A percentile compares a stretch with the other conserved stretches of the same genome.
phyloP scores from a whole-genome alignment of 2,113 vertebrate genomes.

The Grammomys surdaster region DNA sequence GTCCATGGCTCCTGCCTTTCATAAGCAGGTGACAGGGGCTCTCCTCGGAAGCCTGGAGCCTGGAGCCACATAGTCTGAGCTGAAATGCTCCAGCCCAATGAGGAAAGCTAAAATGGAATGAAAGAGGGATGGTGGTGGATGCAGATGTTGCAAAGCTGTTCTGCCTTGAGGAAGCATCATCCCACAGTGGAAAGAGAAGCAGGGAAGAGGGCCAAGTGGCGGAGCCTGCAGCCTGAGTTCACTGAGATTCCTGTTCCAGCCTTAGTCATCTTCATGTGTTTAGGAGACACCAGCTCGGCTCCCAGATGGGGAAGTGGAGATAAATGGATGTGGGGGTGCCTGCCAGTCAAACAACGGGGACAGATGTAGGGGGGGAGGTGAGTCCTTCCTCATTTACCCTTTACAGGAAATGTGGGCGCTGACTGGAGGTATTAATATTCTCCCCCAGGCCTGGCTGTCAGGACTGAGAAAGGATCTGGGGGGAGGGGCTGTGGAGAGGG shows the following conservation, averaged over 20 bases:
- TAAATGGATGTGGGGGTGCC: slow-evolving; percentile 40
- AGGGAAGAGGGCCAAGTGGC: slow-evolving; percentile 55
- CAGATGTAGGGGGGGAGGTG: slow-evolving; percentile 56
- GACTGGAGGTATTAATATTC: background rate
- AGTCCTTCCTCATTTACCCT: background rate
- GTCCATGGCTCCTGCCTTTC: too few species aligned
- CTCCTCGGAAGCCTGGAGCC: background rate
- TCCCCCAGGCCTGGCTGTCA: background rate
- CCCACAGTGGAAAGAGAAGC: background rate
- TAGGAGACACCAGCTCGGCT: slow-evolving; percentile 56
- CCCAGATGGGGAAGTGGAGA: slow-evolving; percentile 74
- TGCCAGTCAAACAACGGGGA: slow-evolving; percentile 52
- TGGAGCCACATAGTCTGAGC: background rate
- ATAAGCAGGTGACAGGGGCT: background rate
- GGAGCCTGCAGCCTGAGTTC: slow-evolving; percentile 62
- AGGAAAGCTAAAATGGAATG: background rate
- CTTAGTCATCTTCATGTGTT: slow-evolving; percentile 70
- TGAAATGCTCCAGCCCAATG: background rate
- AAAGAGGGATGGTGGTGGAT: background rate
- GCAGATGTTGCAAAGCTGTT: slow-evolving; percentile 62
- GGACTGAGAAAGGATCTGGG: background rate
- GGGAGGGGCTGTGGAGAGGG: background rate
- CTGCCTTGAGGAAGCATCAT: slow-evolving; percentile 50
- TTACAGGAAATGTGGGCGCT: background rate
- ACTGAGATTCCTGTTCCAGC: slow-evolving; percentile 51